These are phyloP conservation scores for Tachuris rubrigastra DNA, from an alignment of 2,113 vertebrate species.

Conservation along the genomic window DNA sequence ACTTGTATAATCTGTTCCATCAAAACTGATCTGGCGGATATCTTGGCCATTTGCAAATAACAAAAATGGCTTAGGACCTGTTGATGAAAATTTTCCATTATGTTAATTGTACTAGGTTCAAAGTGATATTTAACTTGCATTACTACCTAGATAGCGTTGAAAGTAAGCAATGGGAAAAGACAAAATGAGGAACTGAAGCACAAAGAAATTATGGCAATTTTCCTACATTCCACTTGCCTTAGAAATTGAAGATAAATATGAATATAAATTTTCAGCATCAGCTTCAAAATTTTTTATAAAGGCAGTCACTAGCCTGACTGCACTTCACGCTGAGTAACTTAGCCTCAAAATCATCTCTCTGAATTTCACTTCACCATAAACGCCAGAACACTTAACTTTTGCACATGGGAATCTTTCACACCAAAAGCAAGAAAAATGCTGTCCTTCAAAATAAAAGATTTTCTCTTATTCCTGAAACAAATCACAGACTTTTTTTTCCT, in stretches of 20 bases:
- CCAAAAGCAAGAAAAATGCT: background rate
- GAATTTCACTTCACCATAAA: background rate
- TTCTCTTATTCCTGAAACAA: background rate
- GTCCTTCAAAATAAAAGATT: background rate
- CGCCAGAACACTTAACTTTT: background rate
- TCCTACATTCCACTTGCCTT: background rate
- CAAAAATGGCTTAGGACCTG: slow-evolving; percentile 84
- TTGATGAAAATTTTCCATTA: slow-evolving; percentile 15
- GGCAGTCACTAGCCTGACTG: background rate
- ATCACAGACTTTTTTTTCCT: background rate
- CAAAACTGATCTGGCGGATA: slow-evolving; percentile 78
- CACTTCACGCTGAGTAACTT: background rate
- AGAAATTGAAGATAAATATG: background rate
- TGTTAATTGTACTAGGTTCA: background rate
- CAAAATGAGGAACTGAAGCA: background rate
- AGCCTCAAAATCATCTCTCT: background rate
- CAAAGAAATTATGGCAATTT: background rate
- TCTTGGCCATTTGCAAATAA: slow-evolving; percentile 87
- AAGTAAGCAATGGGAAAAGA: background rate
- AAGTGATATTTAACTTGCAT: background rate
- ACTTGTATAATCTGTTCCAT: slow-evolving; percentile 79
- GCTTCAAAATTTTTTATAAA: background rate
- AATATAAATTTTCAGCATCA: background rate
- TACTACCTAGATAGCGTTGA: fast-evolving
- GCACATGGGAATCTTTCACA: background rate